Evolutionary conservation across 2,888 invertebrate genomes (phyloP).

Genomic region (Agonopterix arenella): DNA sequence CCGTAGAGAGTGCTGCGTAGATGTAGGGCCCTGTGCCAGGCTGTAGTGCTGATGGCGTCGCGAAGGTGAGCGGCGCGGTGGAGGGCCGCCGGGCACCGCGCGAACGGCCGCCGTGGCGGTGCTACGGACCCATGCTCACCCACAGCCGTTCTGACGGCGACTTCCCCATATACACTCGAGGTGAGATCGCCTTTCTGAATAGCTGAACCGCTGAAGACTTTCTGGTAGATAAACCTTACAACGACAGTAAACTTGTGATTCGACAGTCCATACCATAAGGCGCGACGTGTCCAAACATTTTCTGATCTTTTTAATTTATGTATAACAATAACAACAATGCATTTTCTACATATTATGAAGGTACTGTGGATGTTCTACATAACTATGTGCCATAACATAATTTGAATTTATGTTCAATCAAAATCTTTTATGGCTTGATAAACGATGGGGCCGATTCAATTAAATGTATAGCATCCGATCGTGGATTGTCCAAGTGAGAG

Average conservation of each 20-base stretch:
- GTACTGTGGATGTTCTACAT: too few relatives aligned
- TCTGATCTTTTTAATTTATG: too few relatives aligned
- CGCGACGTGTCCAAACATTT: too few relatives aligned
- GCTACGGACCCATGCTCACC: slow-evolving; percentile 85
- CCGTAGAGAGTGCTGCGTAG: slow-evolving; percentile 33
- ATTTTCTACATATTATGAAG: too few relatives aligned
- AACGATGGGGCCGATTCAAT: slow-evolving; percentile 14
- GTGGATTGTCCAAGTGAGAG: slow-evolving; percentile 27
- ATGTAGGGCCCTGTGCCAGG: slow-evolving; percentile 46
- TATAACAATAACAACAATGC: too few relatives aligned
- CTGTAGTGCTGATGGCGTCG: slow-evolving; percentile 57
- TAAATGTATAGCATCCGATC: slow-evolving; percentile 26
- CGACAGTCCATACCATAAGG: too few relatives aligned
- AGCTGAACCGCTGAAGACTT: too few relatives aligned
- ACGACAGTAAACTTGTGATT: too few relatives aligned
- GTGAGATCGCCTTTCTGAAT: slow-evolving; percentile 57
- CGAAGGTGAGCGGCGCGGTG: slow-evolving; percentile 66
- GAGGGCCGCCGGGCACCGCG: slow-evolving; percentile 72
- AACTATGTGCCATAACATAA: too few relatives aligned
- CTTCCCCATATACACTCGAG: slow-evolving; percentile 88
- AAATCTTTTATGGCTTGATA: not conserved
- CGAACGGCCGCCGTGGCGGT: slow-evolving; percentile 76
- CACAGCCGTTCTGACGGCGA: slow-evolving; percentile 92
- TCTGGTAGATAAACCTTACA: too few relatives aligned
- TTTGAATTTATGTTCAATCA: too few relatives aligned